Evolutionary conservation across 2,888 invertebrate species (phyloP).

Genomic region (Onchidella celtica): DNA sequence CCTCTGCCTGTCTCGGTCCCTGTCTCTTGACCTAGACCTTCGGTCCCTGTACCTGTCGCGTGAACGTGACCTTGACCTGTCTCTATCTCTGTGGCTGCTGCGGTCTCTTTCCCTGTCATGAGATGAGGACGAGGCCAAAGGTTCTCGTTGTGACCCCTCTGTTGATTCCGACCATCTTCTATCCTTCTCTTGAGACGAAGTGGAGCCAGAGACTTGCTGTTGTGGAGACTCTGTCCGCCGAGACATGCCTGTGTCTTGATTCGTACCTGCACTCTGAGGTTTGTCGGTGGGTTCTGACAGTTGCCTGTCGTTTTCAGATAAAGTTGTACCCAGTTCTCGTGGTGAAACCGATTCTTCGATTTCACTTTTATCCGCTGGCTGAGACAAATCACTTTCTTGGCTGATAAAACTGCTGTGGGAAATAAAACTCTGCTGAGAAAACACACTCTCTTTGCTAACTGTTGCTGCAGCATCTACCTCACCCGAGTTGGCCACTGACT

Average conservation of each 20-base stretch:
- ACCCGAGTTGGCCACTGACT: not conserved
- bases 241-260: too few species aligned
- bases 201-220: not conserved
- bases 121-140: not conserved
- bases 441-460: not conserved
- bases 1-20: slow-evolving; percentile 10
- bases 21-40: slow-evolving; percentile 19
- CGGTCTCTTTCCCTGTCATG: not conserved
- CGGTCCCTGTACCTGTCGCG: slow-evolving; percentile 10
- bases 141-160: not conserved
- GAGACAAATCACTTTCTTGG: not conserved
- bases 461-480: not conserved
- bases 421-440: not conserved
- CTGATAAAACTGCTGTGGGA: slow-evolving; percentile 6
- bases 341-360: not conserved
- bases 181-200: not conserved
- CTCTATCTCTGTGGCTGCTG: not conserved
- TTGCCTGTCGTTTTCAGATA: not conserved
- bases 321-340: not conserved
- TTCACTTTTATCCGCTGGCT: not conserved
- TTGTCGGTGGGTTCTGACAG: not conserved
- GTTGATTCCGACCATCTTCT: not conserved
- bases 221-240: not conserved
- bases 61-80: slow-evolving; percentile 1
- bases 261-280: not conserved